These are phyloP conservation scores for Astropecten irregularis DNA, from an alignment of 53 echinoderm and acorn worm species.

Conservation along the genomic window DNA sequence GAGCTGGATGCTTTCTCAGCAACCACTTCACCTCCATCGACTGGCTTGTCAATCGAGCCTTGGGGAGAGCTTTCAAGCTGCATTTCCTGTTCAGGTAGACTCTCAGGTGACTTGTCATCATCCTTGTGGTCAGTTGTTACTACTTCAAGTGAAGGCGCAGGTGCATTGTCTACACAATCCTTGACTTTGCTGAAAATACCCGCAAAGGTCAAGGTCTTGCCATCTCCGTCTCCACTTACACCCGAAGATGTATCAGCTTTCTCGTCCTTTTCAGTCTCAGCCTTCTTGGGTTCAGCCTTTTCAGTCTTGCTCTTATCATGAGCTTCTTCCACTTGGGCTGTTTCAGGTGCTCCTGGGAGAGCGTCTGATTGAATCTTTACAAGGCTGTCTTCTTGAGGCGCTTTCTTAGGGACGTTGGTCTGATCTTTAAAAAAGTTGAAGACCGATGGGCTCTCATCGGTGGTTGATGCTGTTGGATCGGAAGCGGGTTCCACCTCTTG, in stretches of 20 bases:
- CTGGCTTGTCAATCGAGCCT: not conserved
- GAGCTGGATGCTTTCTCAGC: not conserved
- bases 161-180: too few species aligned
- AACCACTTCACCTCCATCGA: not conserved
- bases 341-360: too few species aligned
- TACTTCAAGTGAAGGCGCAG: not conserved
- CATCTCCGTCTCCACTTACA: not conserved
- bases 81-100: not conserved
- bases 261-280: not conserved
- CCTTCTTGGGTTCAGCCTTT: not conserved
- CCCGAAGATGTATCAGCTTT: too few species aligned
- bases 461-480: not conserved
- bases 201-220: slow-evolving; percentile 10
- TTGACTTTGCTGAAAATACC: too few species aligned
- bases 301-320: not conserved
- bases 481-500: not conserved
- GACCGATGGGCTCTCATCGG: slow-evolving; percentile 11
- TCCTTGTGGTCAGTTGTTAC: not conserved
- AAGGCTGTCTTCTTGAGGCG: not conserved
- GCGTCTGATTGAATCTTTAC: not conserved
- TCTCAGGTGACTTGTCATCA: not conserved
- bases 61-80: not conserved
- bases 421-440: not conserved
- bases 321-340: too few species aligned
- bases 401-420: not conserved